A percentile compares a stretch with the other conserved stretches of the same genome.
These are phyloP conservation scores for Ectemnius continuus DNA, from an alignment of 2,888 invertebrate genomes.

Conservation along the genomic window DNA sequence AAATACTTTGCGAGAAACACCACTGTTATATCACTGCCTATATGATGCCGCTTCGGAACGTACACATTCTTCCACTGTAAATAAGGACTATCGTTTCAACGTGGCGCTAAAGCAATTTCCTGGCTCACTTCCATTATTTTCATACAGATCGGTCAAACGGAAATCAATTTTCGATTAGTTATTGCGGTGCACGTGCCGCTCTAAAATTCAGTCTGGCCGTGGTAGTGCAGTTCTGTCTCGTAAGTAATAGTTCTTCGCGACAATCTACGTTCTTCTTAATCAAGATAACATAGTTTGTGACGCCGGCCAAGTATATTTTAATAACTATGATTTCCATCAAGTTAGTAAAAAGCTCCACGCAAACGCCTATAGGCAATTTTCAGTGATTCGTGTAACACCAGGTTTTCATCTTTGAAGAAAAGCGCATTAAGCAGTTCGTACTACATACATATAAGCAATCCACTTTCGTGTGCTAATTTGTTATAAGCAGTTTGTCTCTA, in stretches of 20 bases:
- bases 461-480: constrained; percentile 17
- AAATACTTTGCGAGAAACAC: constrained; percentile 54
- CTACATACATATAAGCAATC: constrained; percentile 29
- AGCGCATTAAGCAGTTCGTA: constrained; percentile 32
- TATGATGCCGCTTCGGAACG: constrained; percentile 55
- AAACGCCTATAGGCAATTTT: constrained; percentile 11
- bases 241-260: constrained; percentile 14
- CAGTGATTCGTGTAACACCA: constrained; percentile 10
- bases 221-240: not conserved
- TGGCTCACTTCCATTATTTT: constrained; percentile 22
- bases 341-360: not conserved
- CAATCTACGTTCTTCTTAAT: constrained; percentile 5
- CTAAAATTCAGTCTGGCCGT: too few relatives aligned
- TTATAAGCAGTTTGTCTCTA: too few relatives aligned
- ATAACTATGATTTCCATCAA: constrained; percentile 18
- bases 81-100: constrained; percentile 13
- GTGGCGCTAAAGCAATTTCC: constrained; percentile 9
- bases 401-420: too few relatives aligned
- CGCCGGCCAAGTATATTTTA: constrained; percentile 28
- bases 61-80: constrained; percentile 37
- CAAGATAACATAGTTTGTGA: constrained; percentile 30
- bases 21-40: constrained; percentile 69
- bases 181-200: too few relatives aligned
- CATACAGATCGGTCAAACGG: constrained; percentile 5
- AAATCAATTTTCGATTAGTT: too few relatives aligned